phyloP scores from a whole-genome alignment of 1,140 invertebrate genomes.

The Atta colombica region DNA sequence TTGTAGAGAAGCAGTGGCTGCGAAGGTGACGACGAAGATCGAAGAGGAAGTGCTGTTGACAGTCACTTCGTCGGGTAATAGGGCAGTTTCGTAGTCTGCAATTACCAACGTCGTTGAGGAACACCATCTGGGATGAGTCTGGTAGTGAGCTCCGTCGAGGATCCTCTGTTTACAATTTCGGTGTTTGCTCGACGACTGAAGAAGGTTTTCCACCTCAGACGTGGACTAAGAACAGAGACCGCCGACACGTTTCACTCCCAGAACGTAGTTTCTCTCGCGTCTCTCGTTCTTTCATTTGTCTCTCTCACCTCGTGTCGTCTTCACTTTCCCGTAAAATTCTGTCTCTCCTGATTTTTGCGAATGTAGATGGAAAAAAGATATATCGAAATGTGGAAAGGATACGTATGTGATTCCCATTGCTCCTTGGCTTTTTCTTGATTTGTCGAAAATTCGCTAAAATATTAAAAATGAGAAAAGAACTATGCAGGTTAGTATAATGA shows the following conservation, averaged over 20 bases:
- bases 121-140: slow-evolving; percentile 61
- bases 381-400: background rate
- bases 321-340: background rate
- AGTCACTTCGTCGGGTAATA: slow-evolving; percentile 78
- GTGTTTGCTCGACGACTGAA: slow-evolving; percentile 61
- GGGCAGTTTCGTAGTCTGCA: slow-evolving; percentile 78
- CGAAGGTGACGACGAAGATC: slow-evolving; percentile 46
- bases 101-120: slow-evolving; percentile 79
- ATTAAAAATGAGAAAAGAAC: background rate
- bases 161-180: slow-evolving; percentile 73
- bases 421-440: background rate
- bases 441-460: background rate
- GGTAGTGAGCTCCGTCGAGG: slow-evolving; percentile 46
- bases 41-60: slow-evolving; percentile 65
- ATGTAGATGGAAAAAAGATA: background rate
- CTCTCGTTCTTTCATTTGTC: slow-evolving; percentile 33
- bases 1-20: background rate
- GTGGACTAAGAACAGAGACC: slow-evolving; percentile 15
- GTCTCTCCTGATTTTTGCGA: background rate
- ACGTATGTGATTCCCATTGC: background rate
- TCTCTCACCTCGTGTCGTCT: slow-evolving; percentile 2
- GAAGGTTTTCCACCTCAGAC: slow-evolving; percentile 55
- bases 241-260: slow-evolving; percentile 12
- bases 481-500: slow-evolving; percentile 27
- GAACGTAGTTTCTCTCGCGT: slow-evolving; percentile 28